Evolutionary conservation across 1,140 invertebrate species (phyloP).

Genomic region (Philaenus spumarius): DNA sequence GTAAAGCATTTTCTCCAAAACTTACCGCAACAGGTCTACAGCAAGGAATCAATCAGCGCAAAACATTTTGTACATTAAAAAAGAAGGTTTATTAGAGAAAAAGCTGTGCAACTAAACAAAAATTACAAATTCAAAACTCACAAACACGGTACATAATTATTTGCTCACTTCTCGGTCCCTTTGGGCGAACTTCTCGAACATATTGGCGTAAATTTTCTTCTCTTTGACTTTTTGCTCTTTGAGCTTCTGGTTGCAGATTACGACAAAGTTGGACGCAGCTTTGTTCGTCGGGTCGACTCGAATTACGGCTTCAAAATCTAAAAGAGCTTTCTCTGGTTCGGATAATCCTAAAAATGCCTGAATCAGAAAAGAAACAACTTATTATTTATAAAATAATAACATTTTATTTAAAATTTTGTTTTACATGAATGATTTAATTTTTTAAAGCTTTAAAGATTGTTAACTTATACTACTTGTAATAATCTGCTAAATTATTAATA

Average conservation of each 20-base stretch:
- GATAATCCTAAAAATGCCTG: constrained; percentile 65
- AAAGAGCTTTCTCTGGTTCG: constrained; percentile 69
- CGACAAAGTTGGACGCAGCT: constrained; percentile 74
- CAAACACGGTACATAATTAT: neutral
- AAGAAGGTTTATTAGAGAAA: neutral
- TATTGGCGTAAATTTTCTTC: constrained; percentile 87
- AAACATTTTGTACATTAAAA: neutral
- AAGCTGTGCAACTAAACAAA: constrained; percentile 5
- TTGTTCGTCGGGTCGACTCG: constrained; percentile 70
- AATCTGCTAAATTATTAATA: too few relatives aligned
- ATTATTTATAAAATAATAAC: too few relatives aligned
- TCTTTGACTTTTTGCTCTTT: constrained; percentile 72
- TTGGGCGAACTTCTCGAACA: constrained; percentile 87
- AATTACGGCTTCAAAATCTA: constrained; percentile 70
- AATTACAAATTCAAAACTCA: constrained; percentile 5
- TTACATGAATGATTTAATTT: too few relatives aligned
- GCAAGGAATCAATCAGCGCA: neutral
- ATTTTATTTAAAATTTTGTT: too few relatives aligned
- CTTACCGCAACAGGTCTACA: neutral
- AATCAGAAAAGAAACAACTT: too few relatives aligned
- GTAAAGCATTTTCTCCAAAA: neutral
- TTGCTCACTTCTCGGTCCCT: constrained; percentile 63
- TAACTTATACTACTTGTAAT: too few relatives aligned
- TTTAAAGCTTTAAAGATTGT: too few relatives aligned
- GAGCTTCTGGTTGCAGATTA: constrained; percentile 63